A percentile compares a stretch with the other conserved stretches of the same genome.
phyloP scores from a whole-genome alignment of 2,113 vertebrate genomes.

The Probosciger aterrimus region DNA sequence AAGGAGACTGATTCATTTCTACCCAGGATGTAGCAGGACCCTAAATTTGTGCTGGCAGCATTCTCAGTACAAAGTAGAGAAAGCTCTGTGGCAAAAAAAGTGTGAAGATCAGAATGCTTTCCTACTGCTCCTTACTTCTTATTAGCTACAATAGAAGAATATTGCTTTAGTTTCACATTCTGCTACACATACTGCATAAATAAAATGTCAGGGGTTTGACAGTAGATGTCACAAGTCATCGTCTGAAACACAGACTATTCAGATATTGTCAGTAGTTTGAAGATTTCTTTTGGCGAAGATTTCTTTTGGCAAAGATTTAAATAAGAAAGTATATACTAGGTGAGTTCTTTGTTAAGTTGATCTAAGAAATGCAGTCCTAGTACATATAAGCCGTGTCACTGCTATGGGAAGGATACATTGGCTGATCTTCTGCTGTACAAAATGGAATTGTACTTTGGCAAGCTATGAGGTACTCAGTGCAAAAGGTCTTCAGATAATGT shows the following conservation, averaged over 20 bases:
- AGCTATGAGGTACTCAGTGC: neutral
- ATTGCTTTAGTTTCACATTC: neutral
- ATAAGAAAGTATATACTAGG: neutral
- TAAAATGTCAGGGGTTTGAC: neutral
- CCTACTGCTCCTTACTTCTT: neutral
- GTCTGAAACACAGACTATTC: neutral
- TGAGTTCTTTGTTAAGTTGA: neutral
- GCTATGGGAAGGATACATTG: neutral
- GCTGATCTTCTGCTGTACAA: neutral
- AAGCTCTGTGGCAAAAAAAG: neutral
- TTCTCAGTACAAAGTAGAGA: neutral
- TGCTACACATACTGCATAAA: neutral
- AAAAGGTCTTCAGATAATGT: neutral
- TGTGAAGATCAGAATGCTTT: neutral
- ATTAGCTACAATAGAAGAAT: neutral
- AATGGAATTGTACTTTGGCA: neutral
- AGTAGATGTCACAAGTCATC: neutral
- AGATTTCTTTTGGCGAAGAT: neutral
- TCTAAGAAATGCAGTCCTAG: neutral
- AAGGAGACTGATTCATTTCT: neutral
- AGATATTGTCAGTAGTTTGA: neutral
- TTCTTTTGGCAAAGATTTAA: neutral
- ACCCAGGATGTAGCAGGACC: neutral
- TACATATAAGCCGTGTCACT: neutral
- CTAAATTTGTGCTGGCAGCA: neutral